These are phyloP conservation scores for Promerops cafer DNA, from an alignment of 2,113 vertebrate genomes.

Conservation along the genomic window DNA sequence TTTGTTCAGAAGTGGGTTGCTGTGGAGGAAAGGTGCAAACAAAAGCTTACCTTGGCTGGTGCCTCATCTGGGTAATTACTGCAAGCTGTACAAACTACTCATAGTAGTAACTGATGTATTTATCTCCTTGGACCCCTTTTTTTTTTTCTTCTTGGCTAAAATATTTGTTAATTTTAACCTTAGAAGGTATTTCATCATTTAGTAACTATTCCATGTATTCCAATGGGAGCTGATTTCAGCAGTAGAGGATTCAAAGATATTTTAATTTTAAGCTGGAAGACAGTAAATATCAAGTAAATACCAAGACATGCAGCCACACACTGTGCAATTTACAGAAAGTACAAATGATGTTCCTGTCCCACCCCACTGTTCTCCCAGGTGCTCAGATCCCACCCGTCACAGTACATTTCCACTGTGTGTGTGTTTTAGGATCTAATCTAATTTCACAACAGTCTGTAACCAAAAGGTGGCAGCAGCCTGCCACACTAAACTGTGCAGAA, in stretches of 20 bases:
- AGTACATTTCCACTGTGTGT: not conserved
- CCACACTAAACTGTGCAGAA: not conserved
- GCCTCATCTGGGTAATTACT: not conserved
- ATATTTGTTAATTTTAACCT: not conserved
- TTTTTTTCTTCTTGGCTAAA: not conserved
- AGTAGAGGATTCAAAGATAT: not conserved
- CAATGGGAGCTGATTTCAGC: not conserved
- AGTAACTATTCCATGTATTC: not conserved
- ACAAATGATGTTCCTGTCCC: not conserved
- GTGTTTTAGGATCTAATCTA: not conserved
- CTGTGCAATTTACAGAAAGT: not conserved
- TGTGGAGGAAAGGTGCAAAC: not conserved
- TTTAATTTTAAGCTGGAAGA: not conserved
- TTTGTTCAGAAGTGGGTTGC: not conserved
- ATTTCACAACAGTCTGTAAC: not conserved
- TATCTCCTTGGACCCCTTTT: not conserved
- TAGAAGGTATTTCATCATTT: not conserved
- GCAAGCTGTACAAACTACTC: not conserved
- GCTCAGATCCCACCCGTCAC: not conserved
- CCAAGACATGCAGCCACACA: not conserved
- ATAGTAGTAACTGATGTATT: not conserved
- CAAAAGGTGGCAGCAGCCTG: conserved; percentile 47
- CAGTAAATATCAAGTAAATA: not conserved
- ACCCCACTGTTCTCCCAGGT: not conserved
- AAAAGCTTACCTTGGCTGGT: not conserved